Base-by-base conservation (phyloP, 2,113 vertebrate genomes). In the Nyctereutes procyonoides region DNA sequence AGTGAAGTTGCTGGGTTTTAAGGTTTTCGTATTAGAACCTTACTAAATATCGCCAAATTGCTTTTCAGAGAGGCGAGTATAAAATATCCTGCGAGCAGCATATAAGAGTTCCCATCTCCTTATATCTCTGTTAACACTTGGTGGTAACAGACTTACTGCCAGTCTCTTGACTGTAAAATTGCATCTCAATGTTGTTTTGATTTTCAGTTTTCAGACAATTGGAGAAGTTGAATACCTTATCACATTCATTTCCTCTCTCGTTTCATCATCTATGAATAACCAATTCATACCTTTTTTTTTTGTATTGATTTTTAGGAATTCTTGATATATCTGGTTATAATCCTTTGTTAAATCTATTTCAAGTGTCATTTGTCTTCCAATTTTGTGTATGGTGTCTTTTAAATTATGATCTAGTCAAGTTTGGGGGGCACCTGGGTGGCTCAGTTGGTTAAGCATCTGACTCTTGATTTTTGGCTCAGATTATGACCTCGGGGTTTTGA, bases 291-390 rank as follows among this genome's bases (percentile, higher is more conserved):
- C 16, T 32, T 85, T 22, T 80, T 63, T 55, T 73, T 83, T 81
- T 94, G 82, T 51, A 53, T 71, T 90, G 91, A 60, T 77, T 76
- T 76, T 32, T 76, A 67, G 63, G 35, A 90, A 43, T 87, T 77
- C 67, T 71, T 71, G 32, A 67, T 69, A 7, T 35, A 32, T 53
- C 48, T 79, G 14, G 20, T 65, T 58, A 74, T 69, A 69, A 58
- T 67, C 13, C 51, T 77, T 58, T n/a, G 67, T 58, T 88, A 74
- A 88, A 56, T 28, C 48, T 74, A 20, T 17, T 58, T 16, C 3
- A 53, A 60, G 14, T 26, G 14, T 83, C 51, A 38, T 38, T 53
- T 88, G 51, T 63, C 11, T 82, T 88, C 58, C 51, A 88, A 0
- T 76, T 85, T 92, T 89, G 62, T 69, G 0, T 32, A 53, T 20